Evolutionary conservation across 2,797 vertebrate species (phyloP), one percentile per base, ranked within the genome.

Genomic region (Artibeus jamaicensis): DNA sequence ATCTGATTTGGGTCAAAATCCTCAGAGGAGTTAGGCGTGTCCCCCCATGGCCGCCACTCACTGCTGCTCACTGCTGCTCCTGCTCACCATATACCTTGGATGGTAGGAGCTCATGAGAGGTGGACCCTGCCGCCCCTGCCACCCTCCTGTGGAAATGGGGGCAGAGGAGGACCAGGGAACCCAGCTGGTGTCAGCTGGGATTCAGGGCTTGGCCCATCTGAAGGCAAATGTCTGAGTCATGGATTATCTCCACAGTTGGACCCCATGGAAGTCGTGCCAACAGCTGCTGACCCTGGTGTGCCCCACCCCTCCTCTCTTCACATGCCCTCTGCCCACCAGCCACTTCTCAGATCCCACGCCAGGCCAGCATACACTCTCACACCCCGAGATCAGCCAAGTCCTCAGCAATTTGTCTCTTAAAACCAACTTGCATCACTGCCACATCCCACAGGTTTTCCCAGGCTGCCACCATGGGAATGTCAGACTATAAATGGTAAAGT

Each of bases 151-250:
- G 48, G 67, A 70, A 91, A 50, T 6, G 34, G 73, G 74, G 46
- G 22, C 16, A 46, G 34, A 76, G 44, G 67, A 83, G 81, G 39
- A 50, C 42, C 78, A 15, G 67, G 42, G 86, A 32, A 44, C 19
- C 50, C 65, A 76, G 37, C 26, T 55, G 59, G 57, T 57, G 85
- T 84, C 46, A 2, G 6, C 34, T 0, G 34, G 29, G 50, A 81
- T 37, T 76, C 87, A 50, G 53, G 39, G 42, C 59, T 73, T 86
- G 87, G 81, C 77, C 24, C 18, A 2, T 55, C 62, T n/a, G 57
- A 86, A 70, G 65, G 73, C 86, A 53, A 21, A 71, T 42, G 32
- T 7, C 78, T 71, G 92, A 89, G 83, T 93, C 84, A 71, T 22
- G 65, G 48, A 65, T 57, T 39, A 85, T 77, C 50, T 74, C 48